Base-by-base conservation (phyloP, 2,888 invertebrate species). In the Tetrapedia diversipes region DNA sequence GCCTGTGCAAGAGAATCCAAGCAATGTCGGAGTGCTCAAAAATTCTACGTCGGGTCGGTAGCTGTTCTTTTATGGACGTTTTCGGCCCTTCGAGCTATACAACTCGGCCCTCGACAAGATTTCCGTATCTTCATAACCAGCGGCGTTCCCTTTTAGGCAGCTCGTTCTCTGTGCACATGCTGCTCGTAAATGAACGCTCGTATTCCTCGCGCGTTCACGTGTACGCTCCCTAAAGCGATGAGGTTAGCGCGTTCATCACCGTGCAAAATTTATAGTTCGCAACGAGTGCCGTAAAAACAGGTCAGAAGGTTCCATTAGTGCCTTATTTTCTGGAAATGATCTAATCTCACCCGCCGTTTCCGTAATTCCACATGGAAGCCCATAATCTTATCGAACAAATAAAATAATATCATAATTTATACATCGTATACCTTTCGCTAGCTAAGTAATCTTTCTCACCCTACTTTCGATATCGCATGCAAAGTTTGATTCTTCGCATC, bases 191-290 rank as follows among this genome's bases (percentile, higher is more conserved):
- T 53, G 70, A 63, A 63, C 51, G 63, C 29, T 53, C 51, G 19
- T 70, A 51, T 47, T 51, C 47, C 56, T n/a, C 16, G 16, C 51
- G 37, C 43, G 34, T 29, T 29, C 37, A n/a, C n/a, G 22, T 19
- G 24, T 39, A 10, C 16, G 32, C 56, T 27, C 70, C 51, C 37
- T 37, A 51, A 37, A 70, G 43, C 74, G 63, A 63, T 32, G 45
- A 63, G 63, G 74, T 74, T 74, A 41, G 57, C 70, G 22, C 57
- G 74, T 74, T 70, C 70, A 64, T 74, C 74, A 29, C 51, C 49
- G 70, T 57, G 47, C 53, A 47, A 65, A 65, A 75, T 71, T 75
- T 71, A 71, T 65, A 43, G 65, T 34, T 59, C n/a, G 53, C 59
- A 53, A 59, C 63, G 64, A 59, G 59, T 27, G 47, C 41, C 11